Conservation (phyloP, 1,140 invertebrate species). For the Whitmania pigra region DNA sequence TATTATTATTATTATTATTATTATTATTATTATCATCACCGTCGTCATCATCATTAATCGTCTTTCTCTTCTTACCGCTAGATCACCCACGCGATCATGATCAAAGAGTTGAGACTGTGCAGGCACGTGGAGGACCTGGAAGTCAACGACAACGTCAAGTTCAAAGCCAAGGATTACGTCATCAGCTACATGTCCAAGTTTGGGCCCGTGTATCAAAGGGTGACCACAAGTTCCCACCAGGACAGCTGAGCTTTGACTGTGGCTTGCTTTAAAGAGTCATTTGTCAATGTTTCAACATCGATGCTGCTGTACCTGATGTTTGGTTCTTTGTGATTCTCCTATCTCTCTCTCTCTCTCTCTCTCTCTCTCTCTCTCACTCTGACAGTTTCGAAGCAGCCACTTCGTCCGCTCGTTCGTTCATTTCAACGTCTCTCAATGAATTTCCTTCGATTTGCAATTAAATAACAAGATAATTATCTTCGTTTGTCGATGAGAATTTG, state of each 20-base stretch:
- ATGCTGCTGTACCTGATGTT: not conserved
- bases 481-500: too few relatives aligned
- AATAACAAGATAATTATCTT: too few relatives aligned
- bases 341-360: too few relatives aligned
- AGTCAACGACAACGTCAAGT: conserved; percentile 85
- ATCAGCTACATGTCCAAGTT: conserved; percentile 91
- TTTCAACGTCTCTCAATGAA: too few relatives aligned
- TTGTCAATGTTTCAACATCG: not conserved
- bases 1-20: too few relatives aligned
- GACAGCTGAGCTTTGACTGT: not conserved
- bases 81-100: conserved; percentile 90
- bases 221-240: conserved; percentile 17
- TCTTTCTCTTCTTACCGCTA: conserved; percentile 49
- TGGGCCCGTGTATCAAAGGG: conserved; percentile 46
- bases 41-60: too few relatives aligned
- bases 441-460: too few relatives aligned
- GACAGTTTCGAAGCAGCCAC: too few relatives aligned
- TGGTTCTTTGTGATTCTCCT: not conserved
- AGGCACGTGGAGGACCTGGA: conserved; percentile 69
- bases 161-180: conserved; percentile 70
- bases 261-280: not conserved
- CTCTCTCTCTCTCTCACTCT: too few relatives aligned
- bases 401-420: too few relatives aligned
- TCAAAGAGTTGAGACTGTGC: conserved; percentile 87
- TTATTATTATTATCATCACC: too few relatives aligned